phyloP scores from a whole-genome alignment of 2,888 invertebrate species.

The Galeruca laticollis region DNA sequence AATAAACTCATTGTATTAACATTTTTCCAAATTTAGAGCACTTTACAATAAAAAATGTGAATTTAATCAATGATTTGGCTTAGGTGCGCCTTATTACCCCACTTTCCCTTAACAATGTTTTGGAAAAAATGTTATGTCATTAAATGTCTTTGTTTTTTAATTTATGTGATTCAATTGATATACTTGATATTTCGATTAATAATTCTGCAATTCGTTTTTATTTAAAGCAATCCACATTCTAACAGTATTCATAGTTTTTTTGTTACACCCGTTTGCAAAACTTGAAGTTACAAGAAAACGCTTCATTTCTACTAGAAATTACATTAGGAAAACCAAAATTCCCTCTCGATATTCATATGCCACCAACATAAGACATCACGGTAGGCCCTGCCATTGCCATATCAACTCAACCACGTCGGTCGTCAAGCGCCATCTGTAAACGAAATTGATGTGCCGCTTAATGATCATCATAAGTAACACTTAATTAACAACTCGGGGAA shows the following conservation, averaged over 20 bases:
- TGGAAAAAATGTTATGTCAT: too few relatives aligned
- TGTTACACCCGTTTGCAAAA: background rate
- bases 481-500: conserved; percentile 63
- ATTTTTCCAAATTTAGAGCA: too few relatives aligned
- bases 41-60: too few relatives aligned
- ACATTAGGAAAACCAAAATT: background rate
- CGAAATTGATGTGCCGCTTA: conserved; percentile 46
- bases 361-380: conserved; percentile 19
- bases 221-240: background rate
- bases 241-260: background rate
- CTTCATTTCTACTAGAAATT: background rate
- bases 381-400: conserved; percentile 42
- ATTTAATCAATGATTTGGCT: too few relatives aligned
- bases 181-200: too few relatives aligned
- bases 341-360: background rate
- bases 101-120: too few relatives aligned
- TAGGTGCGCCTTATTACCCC: too few relatives aligned
- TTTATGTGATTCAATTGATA: too few relatives aligned
- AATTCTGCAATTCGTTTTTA: too few relatives aligned
- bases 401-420: conserved; percentile 32
- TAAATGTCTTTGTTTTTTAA: too few relatives aligned
- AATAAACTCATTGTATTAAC: too few relatives aligned
- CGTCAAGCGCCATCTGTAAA: conserved; percentile 48
- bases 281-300: background rate
- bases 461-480: conserved; percentile 59